Conservation (phyloP, 2,113 vertebrate genomes). For the Platycercus adscitus region DNA sequence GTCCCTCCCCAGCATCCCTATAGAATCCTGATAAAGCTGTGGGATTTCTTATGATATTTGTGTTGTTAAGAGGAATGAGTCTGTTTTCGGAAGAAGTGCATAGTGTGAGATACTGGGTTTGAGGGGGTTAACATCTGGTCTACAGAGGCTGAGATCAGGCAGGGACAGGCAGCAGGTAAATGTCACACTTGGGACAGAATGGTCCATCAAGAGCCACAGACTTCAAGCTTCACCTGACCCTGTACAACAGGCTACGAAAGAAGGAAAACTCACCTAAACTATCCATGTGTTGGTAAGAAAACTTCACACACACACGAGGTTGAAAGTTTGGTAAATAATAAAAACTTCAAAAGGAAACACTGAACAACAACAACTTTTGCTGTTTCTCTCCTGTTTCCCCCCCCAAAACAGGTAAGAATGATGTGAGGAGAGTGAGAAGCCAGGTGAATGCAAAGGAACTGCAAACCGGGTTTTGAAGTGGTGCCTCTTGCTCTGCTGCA, state of each 20-base stretch:
- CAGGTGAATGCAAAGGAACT: background rate
- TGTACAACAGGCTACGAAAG: background rate
- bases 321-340: background rate
- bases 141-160: background rate
- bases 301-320: rapidly evolving
- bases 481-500: background rate
- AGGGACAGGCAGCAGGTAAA: background rate
- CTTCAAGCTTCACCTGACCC: background rate
- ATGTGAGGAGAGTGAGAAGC: background rate
- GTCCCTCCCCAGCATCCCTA: no score
- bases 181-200: background rate
- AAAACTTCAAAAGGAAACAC: background rate
- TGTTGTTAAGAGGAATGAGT: background rate
- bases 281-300: background rate
- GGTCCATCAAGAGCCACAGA: background rate
- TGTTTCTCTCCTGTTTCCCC: background rate
- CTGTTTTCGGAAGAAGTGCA: background rate
- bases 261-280: background rate
- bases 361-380: rapidly evolving
- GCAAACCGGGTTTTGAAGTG: background rate
- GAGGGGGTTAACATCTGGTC: background rate
- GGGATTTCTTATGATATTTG: background rate
- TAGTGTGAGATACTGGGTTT: background rate
- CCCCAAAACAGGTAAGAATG: rapidly evolving
- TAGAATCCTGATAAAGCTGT: background rate